These are phyloP conservation scores for Colossoma macropomum DNA, from an alignment of 2,113 vertebrate genomes.

Conservation along the genomic window DNA sequence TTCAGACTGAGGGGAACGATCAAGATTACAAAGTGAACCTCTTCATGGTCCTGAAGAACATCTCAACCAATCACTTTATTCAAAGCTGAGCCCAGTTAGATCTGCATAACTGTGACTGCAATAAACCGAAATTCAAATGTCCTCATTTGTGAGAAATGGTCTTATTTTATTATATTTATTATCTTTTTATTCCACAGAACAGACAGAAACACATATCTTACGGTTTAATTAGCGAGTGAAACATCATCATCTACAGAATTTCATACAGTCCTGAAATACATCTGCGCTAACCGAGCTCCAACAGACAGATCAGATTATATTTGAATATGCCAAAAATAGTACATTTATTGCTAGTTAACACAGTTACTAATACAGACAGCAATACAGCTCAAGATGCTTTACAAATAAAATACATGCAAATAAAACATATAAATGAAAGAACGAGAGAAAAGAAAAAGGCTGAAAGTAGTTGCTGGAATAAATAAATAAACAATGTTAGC, in stretches of 20 bases:
- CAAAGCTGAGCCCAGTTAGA: not conserved
- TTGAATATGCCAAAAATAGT: not conserved
- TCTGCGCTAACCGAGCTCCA: not conserved
- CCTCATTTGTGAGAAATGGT: not conserved
- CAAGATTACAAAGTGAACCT: too few species aligned
- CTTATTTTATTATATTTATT: not conserved
- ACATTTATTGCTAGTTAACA: not conserved
- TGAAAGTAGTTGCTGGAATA: too few species aligned
- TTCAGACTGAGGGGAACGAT: not conserved
- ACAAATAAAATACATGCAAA: too few species aligned
- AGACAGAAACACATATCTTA: not conserved
- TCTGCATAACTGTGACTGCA: not conserved
- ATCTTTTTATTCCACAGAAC: not conserved
- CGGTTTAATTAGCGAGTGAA: slow-evolving; percentile 10
- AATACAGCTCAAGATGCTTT: too few species aligned
- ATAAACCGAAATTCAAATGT: not conserved
- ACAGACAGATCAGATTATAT: not conserved
- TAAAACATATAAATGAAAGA: too few species aligned
- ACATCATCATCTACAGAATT: not conserved
- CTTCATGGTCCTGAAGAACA: not conserved
- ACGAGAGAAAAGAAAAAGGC: too few species aligned
- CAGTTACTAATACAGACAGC: not conserved
- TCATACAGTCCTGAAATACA: not conserved
- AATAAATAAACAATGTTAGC: too few species aligned
- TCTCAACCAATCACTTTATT: not conserved